A percentile compares a stretch with the other conserved stretches of the same genome.
Evolutionary conservation across 2,888 invertebrate genomes (phyloP).

Genomic region (Lycocerus yunnanus): DNA sequence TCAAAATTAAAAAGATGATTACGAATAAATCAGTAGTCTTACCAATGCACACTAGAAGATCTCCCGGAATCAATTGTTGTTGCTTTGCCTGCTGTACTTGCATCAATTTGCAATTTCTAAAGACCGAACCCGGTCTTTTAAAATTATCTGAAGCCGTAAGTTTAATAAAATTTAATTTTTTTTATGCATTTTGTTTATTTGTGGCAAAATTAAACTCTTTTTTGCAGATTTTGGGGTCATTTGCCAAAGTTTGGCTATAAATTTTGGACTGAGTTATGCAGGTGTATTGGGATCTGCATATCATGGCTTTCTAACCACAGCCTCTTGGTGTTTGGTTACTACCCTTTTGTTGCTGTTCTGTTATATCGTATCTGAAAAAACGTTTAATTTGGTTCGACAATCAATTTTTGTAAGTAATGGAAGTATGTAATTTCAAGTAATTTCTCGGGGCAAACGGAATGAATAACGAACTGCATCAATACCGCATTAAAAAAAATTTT

Average conservation of each 20-base stretch:
- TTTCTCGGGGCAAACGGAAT: no score
- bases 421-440: neutral
- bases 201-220: neutral
- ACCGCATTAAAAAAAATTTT: no score
- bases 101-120: conserved; percentile 75
- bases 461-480: no score
- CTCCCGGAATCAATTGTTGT: conserved; percentile 69
- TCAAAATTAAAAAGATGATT: conserved; percentile 32
- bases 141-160: conserved; percentile 79
- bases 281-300: conserved; percentile 77
- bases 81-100: conserved; percentile 80
- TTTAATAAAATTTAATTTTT: conserved; percentile 34
- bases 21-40: conserved; percentile 59
- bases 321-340: conserved; percentile 79
- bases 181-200: no score
- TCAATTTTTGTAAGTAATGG: conserved; percentile 85
- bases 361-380: conserved; percentile 78
- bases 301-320: conserved; percentile 79
- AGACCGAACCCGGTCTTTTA: conserved; percentile 71
- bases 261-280: conserved; percentile 76
- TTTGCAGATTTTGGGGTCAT: conserved; percentile 72
- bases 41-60: conserved; percentile 27
- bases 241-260: conserved; percentile 79
- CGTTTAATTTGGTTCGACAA: conserved; percentile 75
- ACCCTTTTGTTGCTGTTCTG: conserved; percentile 74